A percentile compares a stretch with the other conserved stretches of the same genome.
Evolutionary conservation across 2,797 vertebrate species (phyloP).

Genomic region (Phoeniculus purpureus): DNA sequence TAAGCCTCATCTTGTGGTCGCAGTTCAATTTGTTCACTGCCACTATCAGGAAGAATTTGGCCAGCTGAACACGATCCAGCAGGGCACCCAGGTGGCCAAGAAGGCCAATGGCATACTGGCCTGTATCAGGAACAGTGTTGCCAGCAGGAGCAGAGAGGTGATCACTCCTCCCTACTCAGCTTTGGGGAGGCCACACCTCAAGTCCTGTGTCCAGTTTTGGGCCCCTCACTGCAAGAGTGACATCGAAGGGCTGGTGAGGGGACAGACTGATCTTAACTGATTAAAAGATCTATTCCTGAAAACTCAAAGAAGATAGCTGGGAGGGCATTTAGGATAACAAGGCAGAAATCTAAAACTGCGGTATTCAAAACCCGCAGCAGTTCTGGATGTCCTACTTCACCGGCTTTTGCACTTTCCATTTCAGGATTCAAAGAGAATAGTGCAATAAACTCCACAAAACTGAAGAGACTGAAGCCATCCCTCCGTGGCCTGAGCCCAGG

Average conservation of each 20-base stretch:
- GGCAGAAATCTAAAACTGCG: background rate
- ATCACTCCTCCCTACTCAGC: too few relatives aligned
- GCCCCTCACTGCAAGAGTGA: too few relatives aligned
- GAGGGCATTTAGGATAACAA: background rate
- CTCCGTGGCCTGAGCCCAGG: background rate
- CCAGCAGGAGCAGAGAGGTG: too few relatives aligned
- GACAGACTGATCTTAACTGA: background rate
- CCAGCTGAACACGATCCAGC: too few relatives aligned
- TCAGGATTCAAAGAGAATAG: constrained; percentile 1
- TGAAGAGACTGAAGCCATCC: background rate
- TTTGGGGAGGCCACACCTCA: too few relatives aligned
- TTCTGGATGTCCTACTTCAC: background rate
- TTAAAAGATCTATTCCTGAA: background rate
- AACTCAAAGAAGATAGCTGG: background rate
- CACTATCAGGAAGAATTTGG: background rate
- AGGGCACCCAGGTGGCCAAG: too few relatives aligned
- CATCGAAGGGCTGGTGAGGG: too few relatives aligned
- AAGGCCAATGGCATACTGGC: too few relatives aligned
- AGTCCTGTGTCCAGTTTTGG: too few relatives aligned
- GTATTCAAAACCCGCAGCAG: background rate
- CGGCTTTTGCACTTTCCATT: background rate
- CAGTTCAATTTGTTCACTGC: background rate
- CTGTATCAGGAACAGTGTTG: too few relatives aligned
- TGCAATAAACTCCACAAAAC: background rate
- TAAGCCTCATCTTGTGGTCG: background rate